These are phyloP conservation scores for Laticauda colubrina DNA, from an alignment of 2,113 vertebrate species.

Conservation along the genomic window DNA sequence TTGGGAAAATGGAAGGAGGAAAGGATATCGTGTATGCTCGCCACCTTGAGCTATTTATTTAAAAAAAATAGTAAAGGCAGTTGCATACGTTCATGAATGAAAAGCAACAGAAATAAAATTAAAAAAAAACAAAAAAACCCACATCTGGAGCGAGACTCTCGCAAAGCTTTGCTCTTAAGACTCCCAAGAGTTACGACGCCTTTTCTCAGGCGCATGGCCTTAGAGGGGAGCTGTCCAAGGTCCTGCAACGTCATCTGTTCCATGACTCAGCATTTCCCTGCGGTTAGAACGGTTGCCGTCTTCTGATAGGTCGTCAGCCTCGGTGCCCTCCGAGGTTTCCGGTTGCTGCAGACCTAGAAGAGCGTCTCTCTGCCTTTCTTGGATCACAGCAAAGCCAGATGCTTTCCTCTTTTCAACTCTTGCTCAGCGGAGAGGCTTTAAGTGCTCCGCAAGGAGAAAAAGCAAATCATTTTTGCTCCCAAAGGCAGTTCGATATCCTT, in stretches of 20 bases:
- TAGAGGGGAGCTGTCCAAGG: background rate
- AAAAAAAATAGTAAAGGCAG: too few relatives aligned
- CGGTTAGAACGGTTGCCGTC: background rate
- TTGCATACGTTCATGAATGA: background rate
- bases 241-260: background rate
- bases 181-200: background rate
- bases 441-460: background rate
- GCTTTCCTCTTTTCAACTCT: background rate
- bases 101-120: background rate
- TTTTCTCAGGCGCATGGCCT: background rate
- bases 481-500: background rate
- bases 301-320: background rate
- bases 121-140: background rate
- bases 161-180: background rate
- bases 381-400: background rate
- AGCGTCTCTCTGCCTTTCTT: background rate
- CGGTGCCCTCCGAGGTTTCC: background rate
- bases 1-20: too few relatives aligned
- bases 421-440: background rate
- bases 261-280: background rate
- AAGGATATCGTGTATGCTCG: too few relatives aligned
- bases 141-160: background rate
- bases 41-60: background rate
- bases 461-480: background rate
- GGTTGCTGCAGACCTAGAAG: background rate